Base-by-base conservation (phyloP, 2,888 invertebrate genomes). In the Melikaiella ostensackeni region DNA sequence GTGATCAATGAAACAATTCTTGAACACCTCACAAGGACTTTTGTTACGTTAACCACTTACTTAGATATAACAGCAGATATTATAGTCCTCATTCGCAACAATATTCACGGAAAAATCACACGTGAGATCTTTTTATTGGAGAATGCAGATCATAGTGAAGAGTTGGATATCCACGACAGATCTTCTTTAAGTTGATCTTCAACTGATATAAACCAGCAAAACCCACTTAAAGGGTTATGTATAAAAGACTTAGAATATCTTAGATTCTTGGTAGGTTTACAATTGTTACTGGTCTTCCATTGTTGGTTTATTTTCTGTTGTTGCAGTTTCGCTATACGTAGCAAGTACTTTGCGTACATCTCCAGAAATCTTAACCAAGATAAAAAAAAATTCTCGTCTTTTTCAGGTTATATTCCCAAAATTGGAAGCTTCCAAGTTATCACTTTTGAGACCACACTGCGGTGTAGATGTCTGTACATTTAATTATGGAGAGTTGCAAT, bases 1-100 rank as follows among this genome's bases (percentile, higher is more conserved):
- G n/a, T 63, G 35, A 63, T 63, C 61, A 63, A 35, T 63, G 35
- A 63, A 63, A 35, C n/a, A n/a, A 21, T 55, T 59, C 27, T n/a
- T n/a, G 9, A 62, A 63, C 35, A 11, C 11, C 35, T 63, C 35
- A 5, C 21, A 63, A 35, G 33, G 16, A 63, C 35, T 38, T 35
- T 35, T n/a, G n/a, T 62, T 62, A 33, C n/a, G 35, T 21, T 11
- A 24, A 21, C 57, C 11, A 62, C 16, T 33, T 62, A n/a, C 33
- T 1, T 33, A 33, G 33, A 62, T 33, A 33, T 8, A 33, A 33
- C n/a, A n/a, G 35, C 24, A 57, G 57, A 57, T 24, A 57, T n/a
- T 24, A 57, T 46, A 50, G n/a, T 50, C 50, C 8, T 50, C n/a
- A n/a, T n/a, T 50, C 7, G 7, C 46, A 50, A n/a, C 46, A 50